Base-by-base conservation (phyloP, 2,113 vertebrate genomes). In the Plotosus lineatus region DNA sequence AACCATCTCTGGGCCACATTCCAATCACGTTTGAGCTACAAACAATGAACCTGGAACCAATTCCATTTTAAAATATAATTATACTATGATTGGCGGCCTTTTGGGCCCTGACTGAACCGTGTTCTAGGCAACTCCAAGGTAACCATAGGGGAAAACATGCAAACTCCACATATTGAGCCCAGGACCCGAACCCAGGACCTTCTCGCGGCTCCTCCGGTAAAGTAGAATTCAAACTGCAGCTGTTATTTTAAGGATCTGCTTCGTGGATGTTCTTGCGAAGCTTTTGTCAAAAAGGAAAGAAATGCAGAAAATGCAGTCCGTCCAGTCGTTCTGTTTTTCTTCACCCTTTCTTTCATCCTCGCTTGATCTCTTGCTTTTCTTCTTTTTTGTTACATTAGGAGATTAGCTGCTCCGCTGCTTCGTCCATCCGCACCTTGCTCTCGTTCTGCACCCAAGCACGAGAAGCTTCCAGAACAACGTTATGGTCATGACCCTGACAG, bases 381-480 rank as follows among this genome's bases (percentile, higher is more conserved):
- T 89, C 83, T 88, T 91, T 90, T 87, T 88, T 10, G n/a, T 38
- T 48, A 38, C 91, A 90, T 89, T 86, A 87, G 89, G 86, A 90
- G 90, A 91, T 94, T 93, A 91, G 88, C 88, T 86, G 90, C 75
- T 90, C 90, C 88, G 89, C 84, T 89, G 91, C 91, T 83, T 85
- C 60, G 82, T 84, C 86, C 87, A 78, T 94, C 91, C 71, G 21
- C 86, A 92, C 83, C 71, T 93, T 85, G 90, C 93, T 88, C 88
- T 86, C 89, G 66, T 63, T 44, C 53, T 87, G 85, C 85, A 89
- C 89, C 86, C 89, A 90, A 91, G 89, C 88, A 86, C 88, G 85
- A 89, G 91, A 86, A 82, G 86, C 85, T 80, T 83, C 82, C 83
- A 86, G 73, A 38, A 86, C 90, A 89, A 87, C 87, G 89, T 91